Evolutionary conservation across 2,113 vertebrate genomes (phyloP).

Genomic region (Eonycteris spelaea): DNA sequence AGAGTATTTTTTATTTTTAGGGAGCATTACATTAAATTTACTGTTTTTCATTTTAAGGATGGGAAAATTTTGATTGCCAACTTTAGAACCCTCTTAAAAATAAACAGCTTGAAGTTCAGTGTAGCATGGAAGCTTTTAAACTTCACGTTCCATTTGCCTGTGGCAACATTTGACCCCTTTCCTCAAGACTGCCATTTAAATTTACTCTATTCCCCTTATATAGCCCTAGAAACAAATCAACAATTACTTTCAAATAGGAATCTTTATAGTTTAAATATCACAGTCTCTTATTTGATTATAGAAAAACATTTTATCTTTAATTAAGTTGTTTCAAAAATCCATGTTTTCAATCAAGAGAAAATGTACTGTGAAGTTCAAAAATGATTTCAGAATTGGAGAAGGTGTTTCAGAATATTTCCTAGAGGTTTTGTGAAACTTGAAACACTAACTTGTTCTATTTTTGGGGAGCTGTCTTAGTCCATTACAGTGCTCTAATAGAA

Average conservation of each 20-base stretch:
- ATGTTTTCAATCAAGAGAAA: conserved; percentile 57
- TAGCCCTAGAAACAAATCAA: conserved; percentile 30
- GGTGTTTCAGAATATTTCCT: background rate
- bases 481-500: background rate
- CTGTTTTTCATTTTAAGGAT: conserved; percentile 31
- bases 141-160: background rate
- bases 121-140: background rate
- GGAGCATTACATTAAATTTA: conserved; percentile 39
- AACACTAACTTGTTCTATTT: background rate
- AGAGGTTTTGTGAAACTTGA: background rate
- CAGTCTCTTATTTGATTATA: conserved; percentile 29
- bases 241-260: conserved; percentile 39
- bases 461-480: background rate
- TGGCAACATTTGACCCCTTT: conserved; percentile 39
- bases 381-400: background rate
- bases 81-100: conserved; percentile 44
- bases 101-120: conserved; percentile 14
- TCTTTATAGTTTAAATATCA: conserved; percentile 59
- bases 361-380: background rate
- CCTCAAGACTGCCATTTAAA: conserved; percentile 29
- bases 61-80: conserved; percentile 41
- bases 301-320: conserved; percentile 62
- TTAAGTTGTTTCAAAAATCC: conserved; percentile 55
- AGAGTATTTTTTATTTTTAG: conserved; percentile 45
- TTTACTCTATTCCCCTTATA: background rate